Conservation (phyloP, 2,888 invertebrate genomes). For the Apotomis betuletana region DNA sequence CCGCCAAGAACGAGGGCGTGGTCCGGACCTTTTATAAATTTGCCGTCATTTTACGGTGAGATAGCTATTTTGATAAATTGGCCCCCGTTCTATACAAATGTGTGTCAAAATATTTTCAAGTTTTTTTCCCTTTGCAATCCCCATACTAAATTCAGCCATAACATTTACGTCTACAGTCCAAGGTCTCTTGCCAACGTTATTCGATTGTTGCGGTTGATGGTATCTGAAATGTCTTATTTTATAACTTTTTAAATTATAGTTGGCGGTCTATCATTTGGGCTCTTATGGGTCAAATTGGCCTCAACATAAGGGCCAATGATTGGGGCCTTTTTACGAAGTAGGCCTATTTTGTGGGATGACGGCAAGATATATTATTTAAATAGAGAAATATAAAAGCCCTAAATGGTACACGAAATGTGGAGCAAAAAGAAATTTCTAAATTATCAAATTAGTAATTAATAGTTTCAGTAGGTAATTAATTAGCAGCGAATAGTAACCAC, state of each 20-base stretch:
- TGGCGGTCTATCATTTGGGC: conserved; percentile 44
- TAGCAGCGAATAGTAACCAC: too few relatives aligned
- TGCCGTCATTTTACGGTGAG: conserved; percentile 39
- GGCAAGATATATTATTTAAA: not conserved
- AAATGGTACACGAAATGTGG: not conserved
- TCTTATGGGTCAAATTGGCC: conserved; percentile 46
- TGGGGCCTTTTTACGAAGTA: conserved; percentile 26
- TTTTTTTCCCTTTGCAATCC: conserved; percentile 31
- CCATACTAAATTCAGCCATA: not conserved
- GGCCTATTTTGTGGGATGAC: conserved; percentile 24
- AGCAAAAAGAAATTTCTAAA: not conserved
- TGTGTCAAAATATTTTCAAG: conserved; percentile 49
- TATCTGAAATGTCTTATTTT: conserved; percentile 40
- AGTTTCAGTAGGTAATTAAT: too few relatives aligned
- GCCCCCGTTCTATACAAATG: conserved; percentile 41
- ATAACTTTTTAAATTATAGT: conserved; percentile 42
- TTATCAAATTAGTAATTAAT: too few relatives aligned
- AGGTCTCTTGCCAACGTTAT: not conserved
- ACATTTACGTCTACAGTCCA: not conserved
- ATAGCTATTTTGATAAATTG: conserved; percentile 47
- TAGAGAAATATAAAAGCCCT: not conserved
- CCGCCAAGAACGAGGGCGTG: conserved; percentile 46
- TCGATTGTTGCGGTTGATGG: conserved; percentile 30
- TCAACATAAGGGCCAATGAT: conserved; percentile 14
- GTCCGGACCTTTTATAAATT: conserved; percentile 40